Conservation (phyloP, 2,888 invertebrate species). For the Nudaria mundana region DNA sequence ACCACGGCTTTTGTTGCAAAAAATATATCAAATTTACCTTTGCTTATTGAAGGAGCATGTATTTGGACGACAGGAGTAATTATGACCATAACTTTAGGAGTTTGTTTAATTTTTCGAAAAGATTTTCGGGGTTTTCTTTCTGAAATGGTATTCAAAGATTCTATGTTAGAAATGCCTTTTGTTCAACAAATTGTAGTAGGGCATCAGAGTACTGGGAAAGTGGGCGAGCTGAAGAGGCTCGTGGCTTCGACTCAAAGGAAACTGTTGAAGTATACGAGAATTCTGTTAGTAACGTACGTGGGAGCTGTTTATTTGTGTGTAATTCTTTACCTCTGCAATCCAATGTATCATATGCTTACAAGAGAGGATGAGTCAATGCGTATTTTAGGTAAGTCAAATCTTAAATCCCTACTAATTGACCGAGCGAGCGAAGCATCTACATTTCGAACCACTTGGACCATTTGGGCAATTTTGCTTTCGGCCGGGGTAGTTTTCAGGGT, state of each 20-base stretch:
- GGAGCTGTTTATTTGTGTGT: slow-evolving; percentile 49
- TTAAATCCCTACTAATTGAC: too few relatives aligned
- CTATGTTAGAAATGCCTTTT: slow-evolving; percentile 55
- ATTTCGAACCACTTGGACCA: too few relatives aligned
- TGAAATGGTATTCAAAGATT: slow-evolving; percentile 59
- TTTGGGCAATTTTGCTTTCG: too few relatives aligned
- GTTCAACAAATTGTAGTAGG: slow-evolving; percentile 37
- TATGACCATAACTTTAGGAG: slow-evolving; percentile 57
- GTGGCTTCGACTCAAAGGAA: slow-evolving; percentile 50
- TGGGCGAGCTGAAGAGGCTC: slow-evolving; percentile 48
- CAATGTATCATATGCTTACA: slow-evolving; percentile 54
- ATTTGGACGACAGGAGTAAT: slow-evolving; percentile 69
- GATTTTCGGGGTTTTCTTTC: slow-evolving; percentile 52
- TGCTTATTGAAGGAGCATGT: slow-evolving; percentile 67
- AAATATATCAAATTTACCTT: slow-evolving; percentile 41
- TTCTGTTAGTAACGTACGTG: slow-evolving; percentile 54
- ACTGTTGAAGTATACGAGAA: slow-evolving; percentile 46
- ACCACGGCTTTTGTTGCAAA: slow-evolving; percentile 54
- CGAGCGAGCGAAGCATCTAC: too few relatives aligned
- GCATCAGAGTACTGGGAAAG: slow-evolving; percentile 27
- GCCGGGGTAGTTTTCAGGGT: too few relatives aligned
- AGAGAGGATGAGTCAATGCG: slow-evolving; percentile 51
- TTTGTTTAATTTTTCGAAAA: slow-evolving; percentile 54
- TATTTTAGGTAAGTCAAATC: slow-evolving; percentile 63
- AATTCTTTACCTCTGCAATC: slow-evolving; percentile 56